Evolutionary conservation across 2,113 vertebrate genomes (phyloP).

Genomic region (Monarcha castaneiventris): DNA sequence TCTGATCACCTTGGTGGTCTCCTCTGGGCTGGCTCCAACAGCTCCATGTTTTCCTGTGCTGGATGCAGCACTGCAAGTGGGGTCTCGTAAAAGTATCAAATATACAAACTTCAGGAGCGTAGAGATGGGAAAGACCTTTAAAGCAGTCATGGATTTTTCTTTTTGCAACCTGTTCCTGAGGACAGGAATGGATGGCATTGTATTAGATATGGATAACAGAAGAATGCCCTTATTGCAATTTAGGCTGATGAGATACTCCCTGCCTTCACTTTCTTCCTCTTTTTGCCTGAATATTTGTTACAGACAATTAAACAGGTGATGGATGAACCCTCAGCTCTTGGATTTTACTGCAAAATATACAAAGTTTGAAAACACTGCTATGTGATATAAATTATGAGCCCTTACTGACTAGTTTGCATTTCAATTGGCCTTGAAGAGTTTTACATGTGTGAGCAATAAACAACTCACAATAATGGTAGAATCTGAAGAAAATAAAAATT

Average conservation of each 20-base stretch:
- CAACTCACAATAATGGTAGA: not conserved
- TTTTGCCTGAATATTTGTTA: conserved; percentile 47
- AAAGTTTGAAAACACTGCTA: conserved; percentile 53
- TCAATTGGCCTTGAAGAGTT: conserved; percentile 46
- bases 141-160: not conserved
- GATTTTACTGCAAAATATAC: conserved; percentile 55
- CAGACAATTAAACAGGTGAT: conserved; percentile 71
- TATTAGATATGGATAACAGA: not conserved
- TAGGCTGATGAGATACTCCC: conserved; percentile 10
- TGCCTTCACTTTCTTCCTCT: not conserved
- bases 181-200: not conserved
- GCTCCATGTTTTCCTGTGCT: accelerated
- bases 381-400: conserved; percentile 47
- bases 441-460: conserved; percentile 47
- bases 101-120: not conserved
- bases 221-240: not conserved
- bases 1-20: not conserved
- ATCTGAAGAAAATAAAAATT: conserved; percentile 24
- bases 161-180: not conserved
- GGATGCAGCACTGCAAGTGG: not conserved
- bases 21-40: not conserved
- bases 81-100: not conserved
- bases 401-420: conserved; percentile 62
- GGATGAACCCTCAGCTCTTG: conserved; percentile 61
- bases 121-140: not conserved